Conservation (phyloP, 1,140 invertebrate species). For the Euwallacea fornicatus region DNA sequence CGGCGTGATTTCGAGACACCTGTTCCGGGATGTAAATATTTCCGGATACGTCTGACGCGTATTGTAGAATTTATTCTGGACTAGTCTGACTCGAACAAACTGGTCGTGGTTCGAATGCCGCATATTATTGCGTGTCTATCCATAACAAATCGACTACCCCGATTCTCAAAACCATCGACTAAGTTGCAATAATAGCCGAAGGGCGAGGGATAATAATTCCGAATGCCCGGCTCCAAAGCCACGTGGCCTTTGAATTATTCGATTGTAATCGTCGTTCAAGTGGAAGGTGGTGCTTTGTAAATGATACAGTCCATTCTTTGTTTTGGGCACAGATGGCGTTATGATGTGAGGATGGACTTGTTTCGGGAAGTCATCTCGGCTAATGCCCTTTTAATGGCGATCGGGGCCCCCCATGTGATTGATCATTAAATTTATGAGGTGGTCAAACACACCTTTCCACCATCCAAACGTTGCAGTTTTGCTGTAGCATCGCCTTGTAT, state of each 20-base stretch:
- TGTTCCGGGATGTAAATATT: constrained; percentile 36
- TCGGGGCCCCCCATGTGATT: background rate
- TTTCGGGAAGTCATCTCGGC: background rate
- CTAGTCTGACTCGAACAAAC: no score
- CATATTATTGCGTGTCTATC: no score
- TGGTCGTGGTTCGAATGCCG: no score
- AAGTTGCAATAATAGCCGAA: constrained; percentile 13
- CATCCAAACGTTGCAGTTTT: no score
- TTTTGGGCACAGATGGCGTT: constrained; percentile 7
- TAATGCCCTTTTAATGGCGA: background rate
- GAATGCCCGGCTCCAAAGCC: constrained; percentile 26
- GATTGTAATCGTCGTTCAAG: constrained; percentile 29
- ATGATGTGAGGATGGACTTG: constrained; percentile 4
- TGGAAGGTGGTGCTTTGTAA: constrained; percentile 27
- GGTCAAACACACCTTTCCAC: no score
- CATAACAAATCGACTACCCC: no score
- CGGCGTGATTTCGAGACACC: constrained; percentile 40
- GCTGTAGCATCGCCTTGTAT: no score
- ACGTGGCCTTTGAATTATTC: constrained; percentile 32
- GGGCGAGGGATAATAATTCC: constrained; percentile 16
- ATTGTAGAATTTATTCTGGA: background rate
- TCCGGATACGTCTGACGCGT: constrained; percentile 21
- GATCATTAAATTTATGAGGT: background rate
- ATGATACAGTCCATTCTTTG: background rate
- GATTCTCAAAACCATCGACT: no score